These are phyloP conservation scores for Acrossocheilus wenchowensis DNA, from an alignment of 2,797 vertebrate genomes.

Conservation along the genomic window DNA sequence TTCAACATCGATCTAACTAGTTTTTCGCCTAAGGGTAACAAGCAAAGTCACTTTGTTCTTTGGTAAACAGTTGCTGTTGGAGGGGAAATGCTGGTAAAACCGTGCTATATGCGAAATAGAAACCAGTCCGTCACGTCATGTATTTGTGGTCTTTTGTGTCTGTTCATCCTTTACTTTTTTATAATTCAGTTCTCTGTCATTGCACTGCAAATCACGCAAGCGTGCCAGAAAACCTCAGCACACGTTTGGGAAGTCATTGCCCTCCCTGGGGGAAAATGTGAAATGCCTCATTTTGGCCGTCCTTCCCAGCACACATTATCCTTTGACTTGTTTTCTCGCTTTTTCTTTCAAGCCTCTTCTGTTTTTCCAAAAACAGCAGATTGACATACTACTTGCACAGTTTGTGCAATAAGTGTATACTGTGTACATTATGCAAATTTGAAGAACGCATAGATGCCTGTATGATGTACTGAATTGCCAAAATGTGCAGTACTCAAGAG, in stretches of 20 bases:
- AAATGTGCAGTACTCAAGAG: not conserved
- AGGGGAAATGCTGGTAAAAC: slow-evolving; percentile 56
- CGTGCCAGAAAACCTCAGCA: slow-evolving; percentile 31
- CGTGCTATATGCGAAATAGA: not conserved
- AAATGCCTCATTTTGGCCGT: slow-evolving; percentile 53
- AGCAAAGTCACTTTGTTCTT: slow-evolving; percentile 67
- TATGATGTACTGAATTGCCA: not conserved
- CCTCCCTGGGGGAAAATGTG: slow-evolving; percentile 49
- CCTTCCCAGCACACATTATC: slow-evolving; percentile 54
- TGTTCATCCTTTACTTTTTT: slow-evolving; percentile 40
- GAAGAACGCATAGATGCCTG: not conserved
- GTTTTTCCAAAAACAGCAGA: not conserved
- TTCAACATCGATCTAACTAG: slow-evolving; percentile 37
- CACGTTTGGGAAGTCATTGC: slow-evolving; percentile 52
- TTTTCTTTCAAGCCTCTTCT: slow-evolving; percentile 13
- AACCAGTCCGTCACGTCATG: not conserved
- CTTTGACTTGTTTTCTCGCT: slow-evolving; percentile 21
- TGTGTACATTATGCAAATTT: not conserved
- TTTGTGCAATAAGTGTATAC: not conserved
- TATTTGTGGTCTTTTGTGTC: not conserved
- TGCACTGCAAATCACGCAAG: slow-evolving; percentile 37
- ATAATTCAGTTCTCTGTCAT: slow-evolving; percentile 26
- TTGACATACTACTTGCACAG: not conserved
- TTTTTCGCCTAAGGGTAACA: slow-evolving; percentile 26
- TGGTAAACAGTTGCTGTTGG: slow-evolving; percentile 71